These are phyloP conservation scores for Bombus impatiens DNA, from an alignment of 1,140 invertebrate species.

Conservation along the genomic window DNA sequence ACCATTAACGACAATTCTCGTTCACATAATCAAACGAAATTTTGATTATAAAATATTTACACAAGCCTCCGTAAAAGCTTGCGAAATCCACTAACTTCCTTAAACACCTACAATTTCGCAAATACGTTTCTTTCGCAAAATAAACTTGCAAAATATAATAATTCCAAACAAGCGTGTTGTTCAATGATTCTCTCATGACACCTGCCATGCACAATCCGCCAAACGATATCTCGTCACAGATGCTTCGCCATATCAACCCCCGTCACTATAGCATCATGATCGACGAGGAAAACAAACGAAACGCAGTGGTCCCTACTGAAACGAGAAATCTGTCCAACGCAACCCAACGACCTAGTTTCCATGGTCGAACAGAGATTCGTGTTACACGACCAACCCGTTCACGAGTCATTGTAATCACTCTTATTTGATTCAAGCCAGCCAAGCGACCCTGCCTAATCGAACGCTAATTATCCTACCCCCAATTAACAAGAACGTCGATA, in stretches of 20 bases:
- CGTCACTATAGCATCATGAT: not conserved
- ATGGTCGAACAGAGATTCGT: not conserved
- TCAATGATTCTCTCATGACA: not conserved
- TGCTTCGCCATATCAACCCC: not conserved
- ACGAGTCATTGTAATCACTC: slow-evolving; percentile 34
- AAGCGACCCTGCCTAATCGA: slow-evolving; percentile 33
- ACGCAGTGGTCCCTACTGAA: not conserved
- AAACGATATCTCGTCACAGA: slow-evolving; percentile 15
- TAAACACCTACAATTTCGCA: not conserved
- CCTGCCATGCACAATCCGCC: not conserved
- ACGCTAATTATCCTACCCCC: slow-evolving; percentile 51
- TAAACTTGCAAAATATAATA: not conserved
- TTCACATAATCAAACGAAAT: not conserved
- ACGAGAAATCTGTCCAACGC: not conserved
- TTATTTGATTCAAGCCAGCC: not conserved
- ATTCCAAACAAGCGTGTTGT: not conserved
- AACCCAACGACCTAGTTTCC: slow-evolving; percentile 34
- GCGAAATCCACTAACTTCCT: not conserved
- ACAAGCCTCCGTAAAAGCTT: not conserved
- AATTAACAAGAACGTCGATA: slow-evolving; percentile 46
- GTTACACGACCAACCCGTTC: not conserved
- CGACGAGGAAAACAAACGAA: slow-evolving; percentile 10
- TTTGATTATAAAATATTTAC: not conserved
- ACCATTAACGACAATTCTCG: not conserved
- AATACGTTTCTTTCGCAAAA: not conserved